Evolutionary conservation across 2,888 invertebrate genomes (phyloP).

Genomic region (Hyposoter dolosus): DNA sequence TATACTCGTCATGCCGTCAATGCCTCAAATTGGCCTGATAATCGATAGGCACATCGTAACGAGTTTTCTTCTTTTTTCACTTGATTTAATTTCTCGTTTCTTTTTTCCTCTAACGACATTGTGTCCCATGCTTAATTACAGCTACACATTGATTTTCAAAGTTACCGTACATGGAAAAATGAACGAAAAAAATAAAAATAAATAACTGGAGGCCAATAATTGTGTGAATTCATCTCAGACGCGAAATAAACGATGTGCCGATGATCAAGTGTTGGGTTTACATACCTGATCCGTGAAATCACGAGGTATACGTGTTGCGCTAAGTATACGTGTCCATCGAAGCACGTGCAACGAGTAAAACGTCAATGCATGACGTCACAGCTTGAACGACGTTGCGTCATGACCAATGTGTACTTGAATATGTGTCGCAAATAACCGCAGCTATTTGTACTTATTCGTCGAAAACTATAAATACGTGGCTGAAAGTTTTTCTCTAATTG

Average conservation of each 20-base stretch:
- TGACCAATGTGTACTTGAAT: neutral
- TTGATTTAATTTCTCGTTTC: slow-evolving; percentile 43
- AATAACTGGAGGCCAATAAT: neutral
- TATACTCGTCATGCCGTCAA: slow-evolving; percentile 22
- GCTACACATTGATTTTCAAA: neutral
- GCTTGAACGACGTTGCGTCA: slow-evolving; percentile 25
- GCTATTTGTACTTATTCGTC: slow-evolving; percentile 17
- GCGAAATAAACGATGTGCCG: neutral
- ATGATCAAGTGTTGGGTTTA: neutral
- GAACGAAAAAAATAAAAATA: neutral
- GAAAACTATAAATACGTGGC: slow-evolving; percentile 1
- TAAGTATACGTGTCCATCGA: slow-evolving; percentile 6
- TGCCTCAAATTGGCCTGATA: slow-evolving; percentile 46
- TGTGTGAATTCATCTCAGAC: neutral
- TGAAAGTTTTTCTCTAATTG: slow-evolving; percentile 2
- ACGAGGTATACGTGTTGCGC: slow-evolving; percentile 19
- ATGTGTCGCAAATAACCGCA: slow-evolving; percentile 38
- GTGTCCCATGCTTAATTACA: neutral
- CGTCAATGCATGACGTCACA: slow-evolving; percentile 60
- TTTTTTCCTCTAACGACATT: neutral
- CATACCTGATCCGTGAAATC: slow-evolving; percentile 31
- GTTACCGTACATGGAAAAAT: neutral
- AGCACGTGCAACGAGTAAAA: slow-evolving; percentile 44
- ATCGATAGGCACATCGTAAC: slow-evolving; percentile 25
- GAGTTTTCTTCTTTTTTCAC: neutral